These are phyloP conservation scores for Lates japonicus DNA, from an alignment of 2,797 vertebrate genomes.

Conservation along the genomic window DNA sequence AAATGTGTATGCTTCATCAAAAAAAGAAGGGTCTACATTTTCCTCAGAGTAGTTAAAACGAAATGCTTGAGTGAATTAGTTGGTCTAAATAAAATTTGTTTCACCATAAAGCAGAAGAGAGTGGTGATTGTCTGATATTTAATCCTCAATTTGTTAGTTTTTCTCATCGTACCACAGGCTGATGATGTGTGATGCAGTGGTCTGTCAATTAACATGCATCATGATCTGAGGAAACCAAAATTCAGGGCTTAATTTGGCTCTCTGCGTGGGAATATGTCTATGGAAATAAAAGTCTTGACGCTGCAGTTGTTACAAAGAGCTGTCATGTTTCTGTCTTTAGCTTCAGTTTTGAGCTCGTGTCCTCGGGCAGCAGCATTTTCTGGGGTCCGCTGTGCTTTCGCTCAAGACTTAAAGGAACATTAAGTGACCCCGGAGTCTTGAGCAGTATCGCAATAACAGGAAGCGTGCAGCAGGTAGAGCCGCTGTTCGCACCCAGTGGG, in stretches of 20 bases:
- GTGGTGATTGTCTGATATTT: conserved; percentile 62
- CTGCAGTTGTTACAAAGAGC: neutral
- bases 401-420: conserved; percentile 45
- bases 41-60: conserved; percentile 68
- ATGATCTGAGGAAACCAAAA: conserved; percentile 37
- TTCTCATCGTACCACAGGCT: conserved; percentile 51
- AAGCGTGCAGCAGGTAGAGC: conserved; percentile 75
- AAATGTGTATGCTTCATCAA: conserved; percentile 72
- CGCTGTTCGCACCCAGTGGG: conserved; percentile 53
- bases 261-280: conserved; percentile 23
- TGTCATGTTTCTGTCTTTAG: conserved; percentile 34
- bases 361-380: conserved; percentile 12
- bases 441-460: conserved; percentile 70
- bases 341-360: conserved; percentile 24
- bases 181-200: conserved; percentile 37
- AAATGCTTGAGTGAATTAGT: conserved; percentile 61
- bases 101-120: conserved; percentile 60
- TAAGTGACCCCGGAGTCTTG: conserved; percentile 35
- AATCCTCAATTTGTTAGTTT: conserved; percentile 67
- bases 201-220: conserved; percentile 45
- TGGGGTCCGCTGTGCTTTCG: conserved; percentile 25
- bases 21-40: conserved; percentile 64
- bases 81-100: conserved; percentile 58
- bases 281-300: conserved; percentile 41
- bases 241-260: conserved; percentile 30